Evolutionary conservation across 1,140 invertebrate genomes (phyloP).

Genomic region (Tetramorium simillimum): DNA sequence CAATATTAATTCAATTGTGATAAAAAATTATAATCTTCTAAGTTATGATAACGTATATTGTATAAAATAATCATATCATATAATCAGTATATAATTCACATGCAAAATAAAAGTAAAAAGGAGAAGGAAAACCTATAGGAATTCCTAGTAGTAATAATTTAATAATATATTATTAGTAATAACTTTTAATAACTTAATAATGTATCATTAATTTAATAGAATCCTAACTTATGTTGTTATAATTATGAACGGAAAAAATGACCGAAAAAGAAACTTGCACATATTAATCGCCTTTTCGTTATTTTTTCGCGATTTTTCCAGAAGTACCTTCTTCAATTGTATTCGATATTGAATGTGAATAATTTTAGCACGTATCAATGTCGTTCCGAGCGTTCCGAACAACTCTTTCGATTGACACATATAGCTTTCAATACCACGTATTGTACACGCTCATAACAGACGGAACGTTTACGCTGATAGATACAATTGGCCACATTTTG

Average conservation of each 20-base stretch:
- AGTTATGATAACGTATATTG: background rate
- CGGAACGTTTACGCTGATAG: background rate
- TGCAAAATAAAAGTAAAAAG: background rate
- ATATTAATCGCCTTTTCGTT: background rate
- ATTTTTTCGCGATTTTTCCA: background rate
- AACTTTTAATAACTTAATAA: background rate
- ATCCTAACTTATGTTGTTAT: background rate
- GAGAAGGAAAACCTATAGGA: background rate
- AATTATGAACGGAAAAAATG: background rate
- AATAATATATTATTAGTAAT: background rate
- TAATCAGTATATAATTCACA: background rate
- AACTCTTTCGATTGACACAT: conserved; percentile 22
- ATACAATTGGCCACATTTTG: conserved; percentile 16
- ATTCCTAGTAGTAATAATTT: background rate
- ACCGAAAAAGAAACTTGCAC: background rate
- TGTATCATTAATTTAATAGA: conserved; percentile 2
- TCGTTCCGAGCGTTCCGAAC: background rate
- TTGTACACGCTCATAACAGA: background rate
- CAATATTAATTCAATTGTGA: background rate
- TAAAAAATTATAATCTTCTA: background rate
- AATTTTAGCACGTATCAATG: background rate
- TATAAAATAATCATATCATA: background rate
- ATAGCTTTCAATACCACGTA: background rate
- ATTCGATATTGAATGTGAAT: background rate
- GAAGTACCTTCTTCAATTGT: background rate